Conservation (phyloP, 2,113 vertebrate genomes). For the cattle (Bos taurus) region DNA sequence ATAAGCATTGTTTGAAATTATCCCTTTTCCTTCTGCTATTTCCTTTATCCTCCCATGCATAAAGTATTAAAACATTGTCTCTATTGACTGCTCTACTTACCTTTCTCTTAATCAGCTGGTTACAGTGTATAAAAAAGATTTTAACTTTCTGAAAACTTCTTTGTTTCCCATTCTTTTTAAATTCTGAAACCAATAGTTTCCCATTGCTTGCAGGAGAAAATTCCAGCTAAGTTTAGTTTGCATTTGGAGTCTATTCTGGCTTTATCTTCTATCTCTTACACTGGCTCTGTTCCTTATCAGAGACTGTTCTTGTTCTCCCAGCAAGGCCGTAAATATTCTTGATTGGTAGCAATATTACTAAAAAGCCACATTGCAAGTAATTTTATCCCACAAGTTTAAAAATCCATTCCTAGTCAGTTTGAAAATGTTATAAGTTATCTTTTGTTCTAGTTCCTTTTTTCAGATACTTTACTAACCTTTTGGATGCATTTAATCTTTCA, state of each 20-base stretch:
- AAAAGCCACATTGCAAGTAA: conserved; percentile 17
- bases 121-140: neutral
- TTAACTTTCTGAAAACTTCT: conserved; percentile 14
- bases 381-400: conserved; percentile 18
- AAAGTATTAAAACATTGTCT: conserved; percentile 33
- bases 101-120: neutral
- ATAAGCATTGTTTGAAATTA: conserved; percentile 26
- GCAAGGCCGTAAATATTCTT: conserved; percentile 8
- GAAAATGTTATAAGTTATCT: conserved; percentile 41
- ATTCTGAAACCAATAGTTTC: neutral
- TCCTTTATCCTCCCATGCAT: conserved; percentile 9
- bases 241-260: conserved; percentile 14
- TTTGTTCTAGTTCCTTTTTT: conserved; percentile 20
- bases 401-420: conserved; percentile 22
- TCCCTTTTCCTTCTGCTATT: neutral
- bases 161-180: neutral
- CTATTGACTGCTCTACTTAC: neutral
- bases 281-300: conserved; percentile 33
- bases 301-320: conserved; percentile 20
- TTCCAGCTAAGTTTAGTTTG: conserved; percentile 41
- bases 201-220: conserved; percentile 29
- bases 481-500: conserved; percentile 60
- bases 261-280: conserved; percentile 65
- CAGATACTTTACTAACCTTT: conserved; percentile 32
- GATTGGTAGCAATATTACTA: conserved; percentile 3